Percentiles rank a stretch among this genome's conserved stretches.
phyloP scores from a whole-genome alignment of 2,797 vertebrate genomes.

The Melopsittacus undulatus region DNA sequence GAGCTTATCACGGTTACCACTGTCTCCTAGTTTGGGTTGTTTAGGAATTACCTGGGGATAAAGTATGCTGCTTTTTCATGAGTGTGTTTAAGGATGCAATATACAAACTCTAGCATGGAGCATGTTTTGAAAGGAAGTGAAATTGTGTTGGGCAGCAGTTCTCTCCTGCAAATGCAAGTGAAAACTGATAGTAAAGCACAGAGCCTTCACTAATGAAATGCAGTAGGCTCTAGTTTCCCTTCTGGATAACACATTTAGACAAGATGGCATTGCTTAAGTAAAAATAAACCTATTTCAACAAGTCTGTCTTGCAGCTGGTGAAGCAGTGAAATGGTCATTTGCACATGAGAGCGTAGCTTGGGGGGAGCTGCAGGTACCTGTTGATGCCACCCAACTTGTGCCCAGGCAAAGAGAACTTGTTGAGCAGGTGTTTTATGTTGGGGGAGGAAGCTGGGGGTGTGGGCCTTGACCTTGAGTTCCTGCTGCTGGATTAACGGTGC shows the following conservation, averaged over 20 bases:
- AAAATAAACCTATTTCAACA: not conserved
- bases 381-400: rapidly evolving
- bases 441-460: not conserved
- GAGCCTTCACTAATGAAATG: not conserved
- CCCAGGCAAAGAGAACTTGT: not conserved
- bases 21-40: not conserved
- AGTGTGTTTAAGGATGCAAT: not conserved
- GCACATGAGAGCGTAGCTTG: rapidly evolving
- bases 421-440: rapidly evolving
- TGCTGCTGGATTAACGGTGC: not conserved
- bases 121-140: not conserved
- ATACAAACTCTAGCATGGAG: not conserved
- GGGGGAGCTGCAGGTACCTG: not conserved
- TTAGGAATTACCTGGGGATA: not conserved
- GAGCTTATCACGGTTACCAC: not conserved
- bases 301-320: not conserved
- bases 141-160: not conserved
- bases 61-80: not conserved
- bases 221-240: not conserved
- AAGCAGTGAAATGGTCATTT: not conserved
- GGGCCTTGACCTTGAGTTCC: not conserved
- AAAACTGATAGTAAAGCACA: not conserved
- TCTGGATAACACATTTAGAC: not conserved
- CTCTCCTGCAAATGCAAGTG: not conserved
- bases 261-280: rapidly evolving